Base-by-base conservation (phyloP, 2,888 invertebrate genomes). In the Dinocampus coccinellae region DNA sequence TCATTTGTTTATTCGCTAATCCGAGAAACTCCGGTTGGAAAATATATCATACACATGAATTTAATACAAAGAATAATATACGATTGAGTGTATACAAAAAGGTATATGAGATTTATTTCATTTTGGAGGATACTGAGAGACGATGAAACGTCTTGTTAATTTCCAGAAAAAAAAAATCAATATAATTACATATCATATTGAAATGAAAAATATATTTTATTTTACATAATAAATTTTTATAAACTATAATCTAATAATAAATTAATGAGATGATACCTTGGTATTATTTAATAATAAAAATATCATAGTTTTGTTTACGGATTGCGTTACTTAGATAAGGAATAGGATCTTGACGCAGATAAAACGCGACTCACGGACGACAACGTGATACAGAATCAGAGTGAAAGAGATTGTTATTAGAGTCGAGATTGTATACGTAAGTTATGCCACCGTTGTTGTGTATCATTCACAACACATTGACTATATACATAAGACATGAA, bases 331-430 rank as follows among this genome's bases (percentile, higher is more conserved):
- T 24, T 29, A 64, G 69, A 76, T 72, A 74, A 69, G 65, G 58
- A 74, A 72, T 73, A 72, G 75, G 70, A 76, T 73, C 68, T 73
- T 62, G 63, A 67, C 70, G 72, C 72, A 73, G 75, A 75, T 76
- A 72, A 66, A 73, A 73, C 20, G 39, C 39, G 4, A 53, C 16
- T 62, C 26, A 69, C 62, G 39, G 52, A 62, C 58, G 58, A 58
- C 58, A 33, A 58, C 55, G 57, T 47, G 57, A 70, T 72, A 72
- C 55, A 70, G 36, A 75, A 72, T 75, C 70, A 70, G 76, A 67
- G 75, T 76, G 75, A 75, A 76, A 75, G 75, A 76, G 76, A 76
- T 76, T 76, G 76, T 76, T 76, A 76, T 75, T 75, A 73, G 72
- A 29, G 33, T 9, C n/a, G n/a, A 58, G 58, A 58, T 58, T 58